Conservation (phyloP, 2,113 vertebrate genomes). For the Zeus faber region DNA sequence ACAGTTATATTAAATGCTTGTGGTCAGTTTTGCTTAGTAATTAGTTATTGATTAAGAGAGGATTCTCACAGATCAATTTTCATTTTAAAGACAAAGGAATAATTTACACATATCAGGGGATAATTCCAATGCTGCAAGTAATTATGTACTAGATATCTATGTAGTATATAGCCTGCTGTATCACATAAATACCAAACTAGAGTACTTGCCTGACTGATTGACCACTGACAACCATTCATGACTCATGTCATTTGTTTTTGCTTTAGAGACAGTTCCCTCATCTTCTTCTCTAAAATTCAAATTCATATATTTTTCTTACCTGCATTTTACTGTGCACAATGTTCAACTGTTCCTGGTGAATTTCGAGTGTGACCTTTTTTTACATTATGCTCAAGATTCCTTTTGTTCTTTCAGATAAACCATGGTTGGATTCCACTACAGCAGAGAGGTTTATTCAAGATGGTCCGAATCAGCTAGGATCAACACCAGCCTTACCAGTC, state of each 20-base stretch:
- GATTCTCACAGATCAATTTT: slow-evolving; percentile 18
- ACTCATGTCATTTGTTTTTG: no score
- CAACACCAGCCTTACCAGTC: slow-evolving; percentile 72
- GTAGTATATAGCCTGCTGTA: not conserved
- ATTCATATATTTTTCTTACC: no score
- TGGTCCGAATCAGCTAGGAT: slow-evolving; percentile 47
- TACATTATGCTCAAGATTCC: no score
- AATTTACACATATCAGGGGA: no score
- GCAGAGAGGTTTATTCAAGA: slow-evolving; percentile 47
- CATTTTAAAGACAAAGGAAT: no score
- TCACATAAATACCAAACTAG: not conserved
- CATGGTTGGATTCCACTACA: slow-evolving; percentile 55
- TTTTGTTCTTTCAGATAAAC: slow-evolving; percentile 71
- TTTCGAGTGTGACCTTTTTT: no score
- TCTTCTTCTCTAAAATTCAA: not conserved
- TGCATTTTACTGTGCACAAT: no score
- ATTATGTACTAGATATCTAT: no score
- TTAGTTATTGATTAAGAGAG: not conserved
- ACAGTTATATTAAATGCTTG: slow-evolving; percentile 15
- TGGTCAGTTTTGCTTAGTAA: not conserved
- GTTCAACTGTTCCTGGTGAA: no score
- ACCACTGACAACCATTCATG: not conserved
- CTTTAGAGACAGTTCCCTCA: no score
- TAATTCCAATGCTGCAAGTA: no score
- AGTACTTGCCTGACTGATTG: not conserved